Conservation (phyloP, 30 jellyfish, hydroid and myxozoan species). For the Nemopilema nomurai region DNA sequence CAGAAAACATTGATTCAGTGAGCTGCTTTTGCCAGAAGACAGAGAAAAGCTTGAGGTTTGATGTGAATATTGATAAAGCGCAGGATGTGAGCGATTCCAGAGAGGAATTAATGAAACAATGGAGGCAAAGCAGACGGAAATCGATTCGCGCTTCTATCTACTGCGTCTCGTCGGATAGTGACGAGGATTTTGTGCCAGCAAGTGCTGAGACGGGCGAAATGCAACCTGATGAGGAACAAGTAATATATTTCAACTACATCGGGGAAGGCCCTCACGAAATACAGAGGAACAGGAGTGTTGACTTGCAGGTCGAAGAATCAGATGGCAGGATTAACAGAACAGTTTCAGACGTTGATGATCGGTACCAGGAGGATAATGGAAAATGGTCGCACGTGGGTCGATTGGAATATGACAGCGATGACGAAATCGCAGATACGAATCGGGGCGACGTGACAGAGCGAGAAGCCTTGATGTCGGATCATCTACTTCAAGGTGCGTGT, state of each 20-base stretch:
- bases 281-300: too few relatives aligned
- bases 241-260: background rate
- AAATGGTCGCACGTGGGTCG: background rate
- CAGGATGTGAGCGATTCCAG: background rate
- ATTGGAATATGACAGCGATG: background rate
- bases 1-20: background rate
- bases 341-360: background rate
- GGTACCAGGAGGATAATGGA: background rate
- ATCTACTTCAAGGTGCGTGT: background rate
- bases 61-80: background rate
- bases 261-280: too few relatives aligned
- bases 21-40: background rate
- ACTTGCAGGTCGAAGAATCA: too few relatives aligned
- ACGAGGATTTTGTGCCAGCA: background rate
- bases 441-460: background rate
- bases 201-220: background rate
- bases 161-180: background rate
- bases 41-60: background rate
- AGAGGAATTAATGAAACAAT: background rate
- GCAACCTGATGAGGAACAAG: background rate
- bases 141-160: background rate
- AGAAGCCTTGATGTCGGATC: background rate
- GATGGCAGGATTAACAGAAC: background rate
- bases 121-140: background rate
- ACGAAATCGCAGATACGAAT: background rate